Percentiles rank a stretch among this genome's conserved stretches.
Conservation (phyloP, 1,140 invertebrate species). For the Trigoniulus corallinus region DNA sequence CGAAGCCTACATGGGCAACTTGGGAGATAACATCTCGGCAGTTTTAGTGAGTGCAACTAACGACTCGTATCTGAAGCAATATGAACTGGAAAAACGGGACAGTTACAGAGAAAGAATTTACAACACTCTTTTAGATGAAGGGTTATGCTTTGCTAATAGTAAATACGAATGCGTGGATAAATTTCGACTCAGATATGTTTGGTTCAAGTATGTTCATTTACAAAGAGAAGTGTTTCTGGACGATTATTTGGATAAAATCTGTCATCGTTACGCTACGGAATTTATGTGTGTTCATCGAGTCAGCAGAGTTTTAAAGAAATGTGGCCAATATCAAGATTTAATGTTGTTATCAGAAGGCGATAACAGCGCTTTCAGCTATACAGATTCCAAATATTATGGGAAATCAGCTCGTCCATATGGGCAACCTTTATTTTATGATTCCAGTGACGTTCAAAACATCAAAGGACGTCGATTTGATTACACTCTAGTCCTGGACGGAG, state of each 20-base stretch:
- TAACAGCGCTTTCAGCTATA: conserved; percentile 18
- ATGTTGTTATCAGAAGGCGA: conserved; percentile 22
- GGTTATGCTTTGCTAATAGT: conserved; percentile 15
- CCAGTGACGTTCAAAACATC: conserved; percentile 19
- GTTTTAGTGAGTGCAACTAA: conserved; percentile 21
- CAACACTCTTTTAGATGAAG: conserved; percentile 19
- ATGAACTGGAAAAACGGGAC: conserved; percentile 17
- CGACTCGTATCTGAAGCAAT: conserved; percentile 15
- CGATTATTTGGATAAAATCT: conserved; percentile 20
- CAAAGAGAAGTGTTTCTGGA: conserved; percentile 15
- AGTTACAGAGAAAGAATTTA: conserved; percentile 18
- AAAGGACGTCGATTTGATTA: conserved; percentile 19
- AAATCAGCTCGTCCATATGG: conserved; percentile 15
- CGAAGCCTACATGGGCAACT: conserved; percentile 20
- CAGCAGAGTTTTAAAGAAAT: conserved; percentile 20
- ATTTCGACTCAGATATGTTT: conserved; percentile 16
- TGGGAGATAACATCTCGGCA: conserved; percentile 17
- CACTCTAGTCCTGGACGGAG: conserved; percentile 21
- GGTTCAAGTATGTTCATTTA: conserved; percentile 16
- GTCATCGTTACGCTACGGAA: conserved; percentile 18
- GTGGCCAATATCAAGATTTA: conserved; percentile 23
- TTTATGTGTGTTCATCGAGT: conserved; percentile 23
- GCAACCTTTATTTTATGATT: conserved; percentile 18
- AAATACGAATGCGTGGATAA: conserved; percentile 14
- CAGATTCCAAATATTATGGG: conserved; percentile 18